Percentiles rank a stretch among this genome's conserved stretches.
phyloP scores from a whole-genome alignment of 2,797 vertebrate species.

The Protonibea diacanthus region DNA sequence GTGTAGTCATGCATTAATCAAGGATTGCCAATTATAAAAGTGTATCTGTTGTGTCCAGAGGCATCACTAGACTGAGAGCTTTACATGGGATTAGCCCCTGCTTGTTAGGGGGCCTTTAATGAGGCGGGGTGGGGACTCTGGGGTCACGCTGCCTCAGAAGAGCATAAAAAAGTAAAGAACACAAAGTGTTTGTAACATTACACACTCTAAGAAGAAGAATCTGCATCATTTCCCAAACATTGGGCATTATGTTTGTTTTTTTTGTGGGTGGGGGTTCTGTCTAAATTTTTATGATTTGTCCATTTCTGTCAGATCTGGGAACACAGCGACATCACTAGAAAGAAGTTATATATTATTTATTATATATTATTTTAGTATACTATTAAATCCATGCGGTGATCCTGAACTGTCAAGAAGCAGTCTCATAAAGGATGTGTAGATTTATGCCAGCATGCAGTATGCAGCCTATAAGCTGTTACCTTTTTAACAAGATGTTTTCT shows the following conservation, averaged over 20 bases:
- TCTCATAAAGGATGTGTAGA: no score
- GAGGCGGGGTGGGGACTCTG: conserved; percentile 20
- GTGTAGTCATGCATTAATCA: conserved; percentile 62
- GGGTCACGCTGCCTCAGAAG: conserved; percentile 10
- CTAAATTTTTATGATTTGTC: no score
- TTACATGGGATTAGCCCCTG: conserved; percentile 45
- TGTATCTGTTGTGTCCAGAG: conserved; percentile 48
- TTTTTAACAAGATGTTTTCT: no score
- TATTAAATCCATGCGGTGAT: no score
- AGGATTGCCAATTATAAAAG: conserved; percentile 58
- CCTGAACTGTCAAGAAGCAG: no score
- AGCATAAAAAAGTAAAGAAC: conserved; percentile 4
- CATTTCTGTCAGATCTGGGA: no score
- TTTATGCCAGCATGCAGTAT: no score
- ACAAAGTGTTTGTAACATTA: conserved; percentile 4
- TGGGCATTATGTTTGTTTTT: background rate
- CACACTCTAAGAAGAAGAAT: background rate
- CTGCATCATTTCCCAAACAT: background rate
- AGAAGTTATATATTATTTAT: no score
- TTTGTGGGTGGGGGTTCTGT: no score
- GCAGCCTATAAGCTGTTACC: no score
- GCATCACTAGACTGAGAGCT: conserved; percentile 47
- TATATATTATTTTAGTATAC: no score
- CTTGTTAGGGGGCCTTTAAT: conserved; percentile 43
- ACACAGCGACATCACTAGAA: no score